Percentiles rank a stretch among this genome's conserved stretches.
Evolutionary conservation across 2,888 invertebrate genomes (phyloP).

Genomic region (Drosophila phalerata): DNA sequence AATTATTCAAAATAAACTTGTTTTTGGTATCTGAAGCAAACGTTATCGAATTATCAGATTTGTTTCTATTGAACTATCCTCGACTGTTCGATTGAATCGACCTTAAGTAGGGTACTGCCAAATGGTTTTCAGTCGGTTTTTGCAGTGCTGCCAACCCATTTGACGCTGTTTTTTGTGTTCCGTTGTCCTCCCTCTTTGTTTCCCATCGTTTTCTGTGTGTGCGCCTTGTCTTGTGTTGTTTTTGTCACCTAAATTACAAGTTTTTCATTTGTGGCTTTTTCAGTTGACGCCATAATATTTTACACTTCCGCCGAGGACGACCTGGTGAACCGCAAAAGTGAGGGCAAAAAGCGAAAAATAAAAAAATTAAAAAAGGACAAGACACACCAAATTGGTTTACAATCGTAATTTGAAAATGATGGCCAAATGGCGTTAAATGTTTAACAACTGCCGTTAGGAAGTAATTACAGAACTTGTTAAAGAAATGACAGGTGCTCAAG

Average conservation of each 20-base stretch:
- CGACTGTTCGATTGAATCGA: conserved; percentile 13
- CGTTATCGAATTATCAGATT: not conserved
- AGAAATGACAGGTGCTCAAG: not conserved
- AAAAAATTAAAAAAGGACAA: conserved; percentile 5
- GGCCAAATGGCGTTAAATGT: conserved; percentile 19
- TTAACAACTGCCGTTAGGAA: conserved; percentile 11
- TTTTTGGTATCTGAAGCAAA: not conserved
- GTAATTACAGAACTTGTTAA: not conserved
- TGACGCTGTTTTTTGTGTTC: conserved; percentile 68
- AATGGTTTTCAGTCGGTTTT: conserved; percentile 53
- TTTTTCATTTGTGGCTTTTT: conserved; percentile 70
- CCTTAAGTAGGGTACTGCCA: conserved; percentile 53
- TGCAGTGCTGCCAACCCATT: conserved; percentile 56
- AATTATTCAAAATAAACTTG: too few species aligned
- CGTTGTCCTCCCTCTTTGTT: conserved; percentile 23
- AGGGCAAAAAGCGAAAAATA: conserved; percentile 5
- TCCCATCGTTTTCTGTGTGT: conserved; percentile 14
- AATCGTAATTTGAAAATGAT: conserved; percentile 42
- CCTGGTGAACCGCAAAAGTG: conserved; percentile 33
- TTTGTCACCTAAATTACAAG: conserved; percentile 78
- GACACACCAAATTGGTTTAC: conserved; percentile 33
- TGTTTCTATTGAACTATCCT: conserved; percentile 4
- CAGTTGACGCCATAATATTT: conserved; percentile 68
- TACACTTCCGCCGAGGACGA: conserved; percentile 40
- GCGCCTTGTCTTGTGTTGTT: conserved; percentile 60